Percentiles rank a stretch among this genome's conserved stretches.
Evolutionary conservation across 1,140 invertebrate genomes (phyloP).

Genomic region (Sminthurides bifidus): DNA sequence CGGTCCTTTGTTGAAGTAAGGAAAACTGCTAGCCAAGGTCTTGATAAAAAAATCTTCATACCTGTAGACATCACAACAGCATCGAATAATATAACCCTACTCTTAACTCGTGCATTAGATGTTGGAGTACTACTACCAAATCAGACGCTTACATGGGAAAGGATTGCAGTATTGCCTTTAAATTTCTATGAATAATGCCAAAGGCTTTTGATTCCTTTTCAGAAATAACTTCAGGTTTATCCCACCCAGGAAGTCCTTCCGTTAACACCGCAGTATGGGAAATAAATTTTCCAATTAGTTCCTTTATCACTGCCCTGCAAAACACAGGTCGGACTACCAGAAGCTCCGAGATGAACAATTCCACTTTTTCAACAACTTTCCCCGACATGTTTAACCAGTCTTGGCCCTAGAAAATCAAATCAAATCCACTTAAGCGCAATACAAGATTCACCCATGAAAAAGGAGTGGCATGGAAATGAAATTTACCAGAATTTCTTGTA

Average conservation of each 20-base stretch:
- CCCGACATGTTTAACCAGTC: constrained; percentile 17
- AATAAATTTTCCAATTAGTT: constrained; percentile 24
- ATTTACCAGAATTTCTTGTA: constrained; percentile 6
- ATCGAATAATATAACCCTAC: constrained; percentile 12
- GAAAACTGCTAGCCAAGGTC: constrained; percentile 46
- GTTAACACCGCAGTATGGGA: constrained; percentile 26
- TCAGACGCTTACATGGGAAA: constrained; percentile 54
- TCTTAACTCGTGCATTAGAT: no score
- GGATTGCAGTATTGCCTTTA: constrained; percentile 44
- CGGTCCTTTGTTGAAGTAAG: constrained; percentile 48
- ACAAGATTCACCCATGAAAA: not conserved
- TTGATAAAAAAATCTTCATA: constrained; percentile 40
- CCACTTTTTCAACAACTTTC: constrained; percentile 32
- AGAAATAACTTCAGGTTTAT: constrained; percentile 39
- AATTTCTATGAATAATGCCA: constrained; percentile 44
- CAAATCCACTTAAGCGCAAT: not conserved
- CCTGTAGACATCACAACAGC: constrained; percentile 23
- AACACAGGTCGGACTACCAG: constrained; percentile 17
- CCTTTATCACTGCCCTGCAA: constrained; percentile 15
- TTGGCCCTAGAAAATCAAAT: not conserved
- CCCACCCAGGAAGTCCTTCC: not conserved
- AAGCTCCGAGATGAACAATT: constrained; percentile 10
- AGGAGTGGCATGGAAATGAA: not conserved
- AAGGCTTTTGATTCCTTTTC: constrained; percentile 40
- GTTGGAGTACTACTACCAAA: no score